Conservation (phyloP, 2,888 invertebrate genomes). For the Azorinus chamasolen region DNA sequence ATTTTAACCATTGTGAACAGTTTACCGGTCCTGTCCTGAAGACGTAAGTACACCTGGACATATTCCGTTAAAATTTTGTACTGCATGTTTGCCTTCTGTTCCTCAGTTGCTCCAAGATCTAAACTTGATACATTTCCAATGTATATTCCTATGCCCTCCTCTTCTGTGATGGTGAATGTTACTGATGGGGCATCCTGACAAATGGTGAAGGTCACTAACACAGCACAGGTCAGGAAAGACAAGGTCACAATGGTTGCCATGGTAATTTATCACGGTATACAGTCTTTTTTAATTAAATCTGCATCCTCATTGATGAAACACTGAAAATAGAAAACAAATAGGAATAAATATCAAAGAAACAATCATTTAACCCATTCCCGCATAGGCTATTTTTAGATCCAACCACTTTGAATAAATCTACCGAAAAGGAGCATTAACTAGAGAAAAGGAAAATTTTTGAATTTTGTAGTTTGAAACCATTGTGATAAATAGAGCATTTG, state of each 20-base stretch:
- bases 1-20: slow-evolving; percentile 51
- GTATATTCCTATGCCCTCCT: slow-evolving; percentile 11
- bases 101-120: slow-evolving; percentile 27
- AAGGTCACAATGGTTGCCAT: slow-evolving; percentile 34
- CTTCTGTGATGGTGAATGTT: slow-evolving; percentile 51
- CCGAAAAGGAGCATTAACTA: too few relatives aligned
- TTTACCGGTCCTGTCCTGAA: slow-evolving; percentile 45
- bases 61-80: slow-evolving; percentile 27
- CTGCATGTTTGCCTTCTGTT: slow-evolving; percentile 18
- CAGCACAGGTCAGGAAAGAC: slow-evolving; percentile 34
- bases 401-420: too few relatives aligned
- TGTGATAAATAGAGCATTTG: too few relatives aligned
- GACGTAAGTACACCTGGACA: slow-evolving; percentile 42
- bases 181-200: slow-evolving; percentile 41
- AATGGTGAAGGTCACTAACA: slow-evolving; percentile 22
- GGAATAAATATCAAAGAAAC: not conserved
- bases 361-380: not conserved
- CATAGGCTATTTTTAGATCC: too few relatives aligned
- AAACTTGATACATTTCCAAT: slow-evolving; percentile 44
- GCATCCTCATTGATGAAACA: slow-evolving; percentile 3
- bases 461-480: too few relatives aligned
- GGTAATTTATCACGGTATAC: slow-evolving; percentile 13
- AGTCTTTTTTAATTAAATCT: not conserved
- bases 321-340: slow-evolving; percentile 54
- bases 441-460: too few relatives aligned